phyloP scores from a whole-genome alignment of 1,140 invertebrate genomes.

The Anastatus disparis region DNA sequence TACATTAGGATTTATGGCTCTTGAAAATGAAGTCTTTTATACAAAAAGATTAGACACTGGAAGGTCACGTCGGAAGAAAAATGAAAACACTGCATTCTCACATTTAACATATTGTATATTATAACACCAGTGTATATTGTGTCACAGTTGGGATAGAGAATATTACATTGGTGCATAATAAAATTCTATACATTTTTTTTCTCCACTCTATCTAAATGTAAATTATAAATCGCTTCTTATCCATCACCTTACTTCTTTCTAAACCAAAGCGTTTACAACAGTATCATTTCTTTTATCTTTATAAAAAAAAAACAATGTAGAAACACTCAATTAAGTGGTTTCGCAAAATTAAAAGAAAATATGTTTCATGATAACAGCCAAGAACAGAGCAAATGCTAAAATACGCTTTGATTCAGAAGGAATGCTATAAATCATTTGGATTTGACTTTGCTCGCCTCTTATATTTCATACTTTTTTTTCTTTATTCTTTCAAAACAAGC shows the following conservation, averaged over 20 bases:
- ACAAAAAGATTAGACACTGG: slow-evolving; percentile 24
- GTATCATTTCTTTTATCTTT: not conserved
- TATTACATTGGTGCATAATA: slow-evolving; percentile 69
- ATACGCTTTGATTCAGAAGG: slow-evolving; percentile 54
- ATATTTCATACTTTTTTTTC: slow-evolving; percentile 39
- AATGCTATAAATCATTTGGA: slow-evolving; percentile 46
- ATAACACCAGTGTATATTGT: slow-evolving; percentile 68
- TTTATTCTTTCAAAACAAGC: slow-evolving; percentile 56
- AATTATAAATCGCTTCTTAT: slow-evolving; percentile 58
- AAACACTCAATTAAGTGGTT: slow-evolving; percentile 7
- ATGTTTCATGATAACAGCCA: not conserved
- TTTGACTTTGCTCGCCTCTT: slow-evolving; percentile 45
- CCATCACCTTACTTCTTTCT: slow-evolving; percentile 54
- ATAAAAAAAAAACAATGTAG: not conserved
- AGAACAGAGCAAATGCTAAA: not conserved
- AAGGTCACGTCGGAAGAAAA: slow-evolving; percentile 31
- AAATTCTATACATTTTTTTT: slow-evolving; percentile 66
- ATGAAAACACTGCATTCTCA: slow-evolving; percentile 53
- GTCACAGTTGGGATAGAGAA: slow-evolving; percentile 67
- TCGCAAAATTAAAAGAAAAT: too few species aligned
- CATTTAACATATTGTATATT: too few species aligned
- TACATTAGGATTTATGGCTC: slow-evolving; percentile 25
- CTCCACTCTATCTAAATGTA: slow-evolving; percentile 58
- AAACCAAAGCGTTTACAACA: slow-evolving; percentile 47
- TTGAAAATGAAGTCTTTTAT: slow-evolving; percentile 19